phyloP scores from a whole-genome alignment of 2,797 vertebrate species.

The Gallinago nigripennis region DNA sequence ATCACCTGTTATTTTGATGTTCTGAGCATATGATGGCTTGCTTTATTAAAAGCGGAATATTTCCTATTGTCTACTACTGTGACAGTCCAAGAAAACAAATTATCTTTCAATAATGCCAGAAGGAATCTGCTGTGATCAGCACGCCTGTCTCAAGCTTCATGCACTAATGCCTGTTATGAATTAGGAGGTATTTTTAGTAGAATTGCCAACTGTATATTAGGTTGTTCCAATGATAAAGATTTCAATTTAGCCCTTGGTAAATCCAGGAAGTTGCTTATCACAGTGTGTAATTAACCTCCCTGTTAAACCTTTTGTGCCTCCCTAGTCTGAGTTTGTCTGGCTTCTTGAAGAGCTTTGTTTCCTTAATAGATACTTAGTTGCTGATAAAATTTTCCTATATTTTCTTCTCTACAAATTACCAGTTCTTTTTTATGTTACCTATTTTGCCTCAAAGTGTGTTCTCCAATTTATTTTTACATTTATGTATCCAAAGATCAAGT shows the following conservation, averaged over 20 bases:
- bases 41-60: background rate
- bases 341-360: background rate
- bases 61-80: background rate
- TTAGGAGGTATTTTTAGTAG: background rate
- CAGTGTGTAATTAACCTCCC: background rate
- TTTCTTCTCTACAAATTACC: background rate
- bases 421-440: background rate
- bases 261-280: rapidly evolving
- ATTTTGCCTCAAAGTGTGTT: background rate
- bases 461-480: background rate
- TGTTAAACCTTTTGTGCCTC: background rate
- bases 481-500: background rate
- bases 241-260: background rate
- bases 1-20: background rate
- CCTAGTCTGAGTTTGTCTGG: background rate
- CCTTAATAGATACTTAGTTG: background rate
- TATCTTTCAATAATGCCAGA: background rate
- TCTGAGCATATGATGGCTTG: background rate
- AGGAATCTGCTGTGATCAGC: background rate
- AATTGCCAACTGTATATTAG: background rate
- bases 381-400: background rate
- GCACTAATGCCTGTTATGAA: background rate
- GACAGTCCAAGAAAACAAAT: background rate
- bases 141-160: background rate
- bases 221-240: background rate